Conservation (phyloP, 2,113 vertebrate genomes). For the Brachirus orientalis region DNA sequence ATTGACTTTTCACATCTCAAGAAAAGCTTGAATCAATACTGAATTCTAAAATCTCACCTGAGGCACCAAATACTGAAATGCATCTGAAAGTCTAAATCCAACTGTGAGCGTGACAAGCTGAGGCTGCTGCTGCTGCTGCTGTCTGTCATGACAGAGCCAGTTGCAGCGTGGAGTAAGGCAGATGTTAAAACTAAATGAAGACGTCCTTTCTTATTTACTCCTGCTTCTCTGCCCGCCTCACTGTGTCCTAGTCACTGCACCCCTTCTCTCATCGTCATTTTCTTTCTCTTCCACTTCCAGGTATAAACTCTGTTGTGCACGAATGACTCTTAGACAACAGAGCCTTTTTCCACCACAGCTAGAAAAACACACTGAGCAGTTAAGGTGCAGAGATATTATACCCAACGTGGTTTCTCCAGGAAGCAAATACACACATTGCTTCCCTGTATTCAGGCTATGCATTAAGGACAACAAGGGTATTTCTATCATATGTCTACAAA, state of each 20-base stretch:
- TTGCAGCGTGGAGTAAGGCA: conserved; percentile 37
- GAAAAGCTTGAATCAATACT: conserved; percentile 62
- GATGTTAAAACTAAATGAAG: conserved; percentile 69
- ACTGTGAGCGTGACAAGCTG: conserved; percentile 43
- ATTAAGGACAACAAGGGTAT: too few relatives aligned
- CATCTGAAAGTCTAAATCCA: conserved; percentile 62
- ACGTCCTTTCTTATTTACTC: conserved; percentile 66
- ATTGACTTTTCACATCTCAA: conserved; percentile 54
- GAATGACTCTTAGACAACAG: conserved; percentile 71
- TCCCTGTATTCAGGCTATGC: too few relatives aligned
- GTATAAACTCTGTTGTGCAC: conserved; percentile 46
- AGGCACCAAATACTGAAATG: conserved; percentile 55
- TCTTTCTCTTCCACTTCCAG: conserved; percentile 23
- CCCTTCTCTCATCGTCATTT: background rate
- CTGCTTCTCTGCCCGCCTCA: conserved; percentile 29
- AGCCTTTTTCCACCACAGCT: conserved; percentile 62
- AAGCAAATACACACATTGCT: too few relatives aligned
- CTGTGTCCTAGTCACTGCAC: conserved; percentile 13
- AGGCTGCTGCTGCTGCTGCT: conserved; percentile 40
- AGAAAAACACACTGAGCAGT: too few relatives aligned
- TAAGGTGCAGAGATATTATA: conserved; percentile 35
- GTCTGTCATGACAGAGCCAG: conserved; percentile 45
- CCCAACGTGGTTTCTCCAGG: too few relatives aligned
- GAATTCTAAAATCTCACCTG: conserved; percentile 67
- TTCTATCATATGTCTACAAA: too few relatives aligned